Evolutionary conservation across 1,140 invertebrate genomes (phyloP).

Genomic region (Propsilocerus akamusi): DNA sequence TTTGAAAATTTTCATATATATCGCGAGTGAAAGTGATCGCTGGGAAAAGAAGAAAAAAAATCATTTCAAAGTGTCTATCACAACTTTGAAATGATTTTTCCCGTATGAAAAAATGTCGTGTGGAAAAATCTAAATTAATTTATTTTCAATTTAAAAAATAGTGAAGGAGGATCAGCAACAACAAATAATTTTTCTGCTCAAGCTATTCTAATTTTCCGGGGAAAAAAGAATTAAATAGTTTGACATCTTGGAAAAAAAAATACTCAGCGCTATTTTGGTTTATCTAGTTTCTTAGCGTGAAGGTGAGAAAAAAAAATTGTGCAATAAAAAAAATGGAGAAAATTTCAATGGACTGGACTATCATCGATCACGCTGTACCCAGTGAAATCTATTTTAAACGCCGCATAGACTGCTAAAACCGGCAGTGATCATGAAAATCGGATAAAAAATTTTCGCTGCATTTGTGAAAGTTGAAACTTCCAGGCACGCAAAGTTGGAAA

Average conservation of each 20-base stretch:
- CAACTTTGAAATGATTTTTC: too few species aligned
- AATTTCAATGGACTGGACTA: too few species aligned
- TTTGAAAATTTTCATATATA: too few species aligned
- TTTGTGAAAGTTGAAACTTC: not conserved
- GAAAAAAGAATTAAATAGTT: not conserved
- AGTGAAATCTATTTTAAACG: too few species aligned
- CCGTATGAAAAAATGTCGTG: too few species aligned
- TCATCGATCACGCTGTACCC: too few species aligned
- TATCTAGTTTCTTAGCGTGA: not conserved
- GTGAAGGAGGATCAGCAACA: not conserved
- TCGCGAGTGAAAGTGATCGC: too few species aligned
- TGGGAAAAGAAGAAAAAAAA: not conserved
- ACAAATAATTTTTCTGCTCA: not conserved
- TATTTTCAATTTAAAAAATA: not conserved
- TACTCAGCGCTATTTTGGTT: not conserved
- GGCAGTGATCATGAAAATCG: too few species aligned
- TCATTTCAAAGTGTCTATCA: not conserved
- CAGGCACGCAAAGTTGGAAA: too few species aligned
- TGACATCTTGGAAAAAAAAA: not conserved
- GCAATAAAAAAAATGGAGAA: not conserved
- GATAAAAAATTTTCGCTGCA: not conserved
- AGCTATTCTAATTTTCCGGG: slow-evolving; percentile 3
- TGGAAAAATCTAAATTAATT: too few species aligned
- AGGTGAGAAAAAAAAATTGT: not conserved
- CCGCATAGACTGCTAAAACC: too few species aligned